These are phyloP conservation scores for Donacobius atricapilla DNA, from an alignment of 2,113 vertebrate species.

Conservation along the genomic window DNA sequence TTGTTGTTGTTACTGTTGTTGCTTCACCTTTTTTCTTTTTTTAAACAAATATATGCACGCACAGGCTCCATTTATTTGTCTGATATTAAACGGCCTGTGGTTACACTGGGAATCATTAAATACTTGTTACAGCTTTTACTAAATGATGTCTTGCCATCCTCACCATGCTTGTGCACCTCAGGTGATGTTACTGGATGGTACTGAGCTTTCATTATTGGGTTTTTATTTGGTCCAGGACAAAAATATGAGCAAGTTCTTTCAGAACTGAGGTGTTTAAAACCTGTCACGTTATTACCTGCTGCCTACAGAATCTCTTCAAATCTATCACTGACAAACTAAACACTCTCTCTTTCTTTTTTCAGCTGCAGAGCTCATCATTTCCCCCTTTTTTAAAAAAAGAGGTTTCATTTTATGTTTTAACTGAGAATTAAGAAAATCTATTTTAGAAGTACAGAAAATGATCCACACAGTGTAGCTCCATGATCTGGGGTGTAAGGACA, in stretches of 20 bases:
- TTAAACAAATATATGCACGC: background rate
- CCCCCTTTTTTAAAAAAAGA: background rate
- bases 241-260: background rate
- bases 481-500: conserved; percentile 9
- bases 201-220: background rate
- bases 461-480: background rate
- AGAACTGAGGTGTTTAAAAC: background rate
- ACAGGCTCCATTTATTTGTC: background rate
- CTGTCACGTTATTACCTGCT: background rate
- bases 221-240: background rate
- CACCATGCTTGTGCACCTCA: background rate
- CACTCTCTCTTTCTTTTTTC: background rate
- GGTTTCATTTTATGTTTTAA: background rate
- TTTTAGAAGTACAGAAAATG: conserved; percentile 51
- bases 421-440: conserved; percentile 21
- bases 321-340: background rate
- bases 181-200: background rate
- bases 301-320: background rate
- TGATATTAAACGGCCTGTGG: background rate
- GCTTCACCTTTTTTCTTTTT: background rate
- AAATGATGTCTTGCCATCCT: background rate
- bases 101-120: background rate
- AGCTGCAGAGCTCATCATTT: background rate
- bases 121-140: background rate
- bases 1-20: background rate